A percentile compares a stretch with the other conserved stretches of the same genome.
These are phyloP conservation scores for Smutsia gigantea DNA, from an alignment of 2,797 vertebrate genomes.

Conservation along the genomic window DNA sequence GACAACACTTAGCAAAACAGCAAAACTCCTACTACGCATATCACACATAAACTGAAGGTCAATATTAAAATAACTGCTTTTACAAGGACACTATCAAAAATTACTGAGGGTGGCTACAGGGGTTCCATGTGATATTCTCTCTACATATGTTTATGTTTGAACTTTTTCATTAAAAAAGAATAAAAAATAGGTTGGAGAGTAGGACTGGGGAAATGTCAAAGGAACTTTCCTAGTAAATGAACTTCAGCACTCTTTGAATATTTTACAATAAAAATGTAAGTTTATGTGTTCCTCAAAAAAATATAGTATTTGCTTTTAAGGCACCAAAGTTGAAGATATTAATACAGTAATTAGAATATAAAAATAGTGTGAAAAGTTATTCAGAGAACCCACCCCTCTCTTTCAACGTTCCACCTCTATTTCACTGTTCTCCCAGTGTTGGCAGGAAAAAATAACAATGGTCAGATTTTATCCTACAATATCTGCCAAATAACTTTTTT, in stretches of 20 bases:
- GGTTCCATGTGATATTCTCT: no score
- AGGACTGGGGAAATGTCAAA: no score
- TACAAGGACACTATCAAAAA: no score
- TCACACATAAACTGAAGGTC: not conserved
- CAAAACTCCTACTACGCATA: not conserved
- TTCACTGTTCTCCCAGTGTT: not conserved
- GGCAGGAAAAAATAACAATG: not conserved
- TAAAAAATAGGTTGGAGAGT: no score
- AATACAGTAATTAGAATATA: slow-evolving; percentile 30
- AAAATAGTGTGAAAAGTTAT: not conserved
- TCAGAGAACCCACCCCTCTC: not conserved
- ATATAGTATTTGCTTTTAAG: not conserved
- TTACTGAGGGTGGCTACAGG: no score
- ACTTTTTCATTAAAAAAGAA: no score
- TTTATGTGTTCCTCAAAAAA: no score
- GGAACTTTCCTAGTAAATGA: no score
- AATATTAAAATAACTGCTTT: not conserved
- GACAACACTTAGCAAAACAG: not conserved
- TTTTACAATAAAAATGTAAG: no score
- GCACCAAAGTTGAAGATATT: not conserved
- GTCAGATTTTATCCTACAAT: not conserved
- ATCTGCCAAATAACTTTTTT: not conserved
- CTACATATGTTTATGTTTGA: no score
- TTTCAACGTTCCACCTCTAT: not conserved
- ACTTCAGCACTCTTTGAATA: no score